These are phyloP conservation scores for Hypena proboscidalis DNA, from an alignment of 2,888 invertebrate genomes.

Conservation along the genomic window DNA sequence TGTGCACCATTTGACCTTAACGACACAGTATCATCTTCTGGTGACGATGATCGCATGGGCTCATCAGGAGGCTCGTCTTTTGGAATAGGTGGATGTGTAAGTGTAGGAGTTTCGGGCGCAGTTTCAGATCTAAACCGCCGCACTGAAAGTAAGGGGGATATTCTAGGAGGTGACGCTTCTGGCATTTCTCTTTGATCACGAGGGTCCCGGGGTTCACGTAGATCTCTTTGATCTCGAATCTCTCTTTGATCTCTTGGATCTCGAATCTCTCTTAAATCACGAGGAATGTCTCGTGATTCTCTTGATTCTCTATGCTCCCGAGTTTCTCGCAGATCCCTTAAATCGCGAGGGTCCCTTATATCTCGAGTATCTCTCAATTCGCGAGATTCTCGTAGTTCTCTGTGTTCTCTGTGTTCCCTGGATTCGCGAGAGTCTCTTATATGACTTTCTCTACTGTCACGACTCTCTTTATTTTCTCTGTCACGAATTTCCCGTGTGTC, in stretches of 20 bases:
- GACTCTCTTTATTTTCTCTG: slow-evolving; percentile 68
- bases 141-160: slow-evolving; percentile 78
- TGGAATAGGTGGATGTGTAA: slow-evolving; percentile 80
- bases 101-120: slow-evolving; percentile 65
- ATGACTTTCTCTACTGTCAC: slow-evolving; percentile 65
- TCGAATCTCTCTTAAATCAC: slow-evolving; percentile 60
- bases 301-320: slow-evolving; percentile 62
- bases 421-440: slow-evolving; percentile 69
- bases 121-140: slow-evolving; percentile 76
- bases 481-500: slow-evolving; percentile 66
- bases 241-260: slow-evolving; percentile 62
- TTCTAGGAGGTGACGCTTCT: slow-evolving; percentile 78
- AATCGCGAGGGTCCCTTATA: slow-evolving; percentile 62
- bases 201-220: slow-evolving; percentile 64
- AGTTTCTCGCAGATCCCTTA: slow-evolving; percentile 59
- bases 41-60: slow-evolving; percentile 81
- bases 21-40: slow-evolving; percentile 86
- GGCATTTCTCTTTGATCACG: slow-evolving; percentile 70
- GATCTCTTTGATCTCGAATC: slow-evolving; percentile 60
- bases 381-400: slow-evolving; percentile 69
- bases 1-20: slow-evolving; percentile 82
- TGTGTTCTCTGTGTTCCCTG: slow-evolving; percentile 59
- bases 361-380: slow-evolving; percentile 62
- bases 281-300: slow-evolving; percentile 57
- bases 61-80: slow-evolving; percentile 84